These are phyloP conservation scores for Vireo griseus DNA, from an alignment of 2,797 vertebrate species.

Conservation along the genomic window DNA sequence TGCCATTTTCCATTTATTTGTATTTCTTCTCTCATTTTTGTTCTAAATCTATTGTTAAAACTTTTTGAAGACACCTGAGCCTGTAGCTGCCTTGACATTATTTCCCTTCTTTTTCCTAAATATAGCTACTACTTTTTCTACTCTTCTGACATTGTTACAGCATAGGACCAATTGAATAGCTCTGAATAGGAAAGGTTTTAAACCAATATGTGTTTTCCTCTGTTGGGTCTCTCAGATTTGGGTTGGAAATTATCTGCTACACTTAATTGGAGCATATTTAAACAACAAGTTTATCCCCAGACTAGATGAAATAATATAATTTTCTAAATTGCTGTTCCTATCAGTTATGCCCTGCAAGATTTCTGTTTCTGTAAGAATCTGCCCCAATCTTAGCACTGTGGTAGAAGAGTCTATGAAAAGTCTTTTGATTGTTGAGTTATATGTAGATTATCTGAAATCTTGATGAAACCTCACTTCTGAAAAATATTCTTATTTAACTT, in stretches of 20 bases:
- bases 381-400: neutral
- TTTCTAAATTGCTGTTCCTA: neutral
- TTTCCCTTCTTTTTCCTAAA: neutral
- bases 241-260: neutral
- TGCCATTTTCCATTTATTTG: neutral
- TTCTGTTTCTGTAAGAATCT: neutral
- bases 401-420: neutral
- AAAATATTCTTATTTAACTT: neutral
- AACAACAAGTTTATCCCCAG: neutral
- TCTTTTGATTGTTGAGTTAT: neutral
- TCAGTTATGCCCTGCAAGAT: neutral
- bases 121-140: neutral
- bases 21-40: constrained; percentile 17
- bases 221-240: neutral
- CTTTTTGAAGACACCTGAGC: neutral
- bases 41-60: neutral
- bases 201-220: neutral
- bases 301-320: neutral
- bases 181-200: neutral
- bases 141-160: neutral
- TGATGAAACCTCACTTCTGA: neutral
- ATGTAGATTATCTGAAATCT: neutral
- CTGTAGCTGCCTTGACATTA: neutral
- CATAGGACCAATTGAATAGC: neutral
- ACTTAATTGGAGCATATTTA: neutral